Percentiles rank a stretch among this genome's conserved stretches.
phyloP scores from a whole-genome alignment of 2,797 vertebrate species.

The Smutsia gigantea region DNA sequence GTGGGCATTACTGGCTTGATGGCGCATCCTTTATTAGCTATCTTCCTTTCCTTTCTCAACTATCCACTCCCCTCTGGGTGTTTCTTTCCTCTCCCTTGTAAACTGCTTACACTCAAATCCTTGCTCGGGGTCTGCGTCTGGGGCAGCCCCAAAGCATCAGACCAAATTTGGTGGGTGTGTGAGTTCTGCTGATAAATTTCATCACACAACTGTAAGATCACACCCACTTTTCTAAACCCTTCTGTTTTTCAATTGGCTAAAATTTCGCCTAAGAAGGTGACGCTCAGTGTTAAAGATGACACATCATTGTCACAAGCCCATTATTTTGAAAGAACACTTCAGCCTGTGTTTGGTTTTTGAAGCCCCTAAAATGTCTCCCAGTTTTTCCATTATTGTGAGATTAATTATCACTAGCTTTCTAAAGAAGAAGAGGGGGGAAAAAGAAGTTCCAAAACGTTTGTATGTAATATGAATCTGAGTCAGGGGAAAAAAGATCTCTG shows the following conservation, averaged over 20 bases:
- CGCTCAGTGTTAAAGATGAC: constrained; percentile 37
- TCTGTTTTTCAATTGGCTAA: constrained; percentile 27
- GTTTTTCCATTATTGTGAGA: constrained; percentile 64
- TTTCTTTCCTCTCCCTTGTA: neutral
- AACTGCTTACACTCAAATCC: neutral
- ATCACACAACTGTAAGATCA: neutral
- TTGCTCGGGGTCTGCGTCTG: neutral
- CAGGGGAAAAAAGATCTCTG: neutral
- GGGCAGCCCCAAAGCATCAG: neutral
- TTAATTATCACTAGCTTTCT: constrained; percentile 71
- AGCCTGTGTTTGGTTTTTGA: neutral
- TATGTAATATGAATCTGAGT: constrained; percentile 41
- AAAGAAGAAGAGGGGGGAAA: constrained; percentile 3
- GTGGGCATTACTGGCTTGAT: neutral
- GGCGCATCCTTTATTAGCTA: fast-evolving
- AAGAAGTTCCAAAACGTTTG: constrained; percentile 44
- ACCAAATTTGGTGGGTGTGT: neutral
- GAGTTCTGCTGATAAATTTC: neutral
- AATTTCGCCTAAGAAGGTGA: constrained; percentile 16
- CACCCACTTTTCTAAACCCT: neutral
- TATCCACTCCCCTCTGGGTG: neutral
- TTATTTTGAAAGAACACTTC: constrained; percentile 22
- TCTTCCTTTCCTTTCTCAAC: neutral
- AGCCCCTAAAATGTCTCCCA: constrained; percentile 59
- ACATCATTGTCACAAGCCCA: neutral